phyloP scores from a whole-genome alignment of 1,140 invertebrate genomes.

The Leptopilina clavipes region DNA sequence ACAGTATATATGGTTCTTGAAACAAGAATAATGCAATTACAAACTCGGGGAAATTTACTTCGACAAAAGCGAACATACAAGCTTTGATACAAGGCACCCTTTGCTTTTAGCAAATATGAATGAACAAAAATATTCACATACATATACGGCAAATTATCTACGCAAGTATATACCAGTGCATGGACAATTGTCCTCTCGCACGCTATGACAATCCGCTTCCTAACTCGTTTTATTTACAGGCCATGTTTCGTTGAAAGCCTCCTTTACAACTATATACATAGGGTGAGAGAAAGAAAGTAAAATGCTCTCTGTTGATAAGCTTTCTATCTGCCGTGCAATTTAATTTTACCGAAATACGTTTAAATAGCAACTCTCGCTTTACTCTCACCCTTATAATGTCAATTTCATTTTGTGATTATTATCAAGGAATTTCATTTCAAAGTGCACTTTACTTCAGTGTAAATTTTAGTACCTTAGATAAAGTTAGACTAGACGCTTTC shows the following conservation, averaged over 20 bases:
- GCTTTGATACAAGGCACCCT: background rate
- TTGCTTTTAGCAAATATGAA: background rate
- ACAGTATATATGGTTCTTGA: too few relatives aligned
- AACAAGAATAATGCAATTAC: conserved; percentile 15
- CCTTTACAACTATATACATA: background rate
- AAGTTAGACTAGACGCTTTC: too few relatives aligned
- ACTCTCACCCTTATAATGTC: too few relatives aligned
- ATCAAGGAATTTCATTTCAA: too few relatives aligned
- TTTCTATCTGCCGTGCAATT: too few relatives aligned
- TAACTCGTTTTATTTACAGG: conserved; percentile 24
- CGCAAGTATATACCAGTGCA: background rate
- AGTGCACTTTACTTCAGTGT: too few relatives aligned
- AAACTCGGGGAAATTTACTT: background rate
- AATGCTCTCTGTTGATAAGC: too few relatives aligned
- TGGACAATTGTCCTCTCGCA: background rate
- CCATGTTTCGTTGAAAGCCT: background rate
- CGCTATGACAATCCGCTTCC: background rate
- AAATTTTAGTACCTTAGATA: too few relatives aligned
- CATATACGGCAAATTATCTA: background rate
- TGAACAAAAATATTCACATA: background rate
- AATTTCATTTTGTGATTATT: too few relatives aligned
- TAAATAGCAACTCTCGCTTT: too few relatives aligned
- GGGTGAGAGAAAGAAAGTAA: too few relatives aligned
- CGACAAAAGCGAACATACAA: background rate
- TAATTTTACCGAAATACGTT: too few relatives aligned